Percentiles rank a stretch among this genome's conserved stretches.
These are phyloP conservation scores for Tipula vernalis DNA, from an alignment of 2,888 invertebrate genomes.

Conservation along the genomic window DNA sequence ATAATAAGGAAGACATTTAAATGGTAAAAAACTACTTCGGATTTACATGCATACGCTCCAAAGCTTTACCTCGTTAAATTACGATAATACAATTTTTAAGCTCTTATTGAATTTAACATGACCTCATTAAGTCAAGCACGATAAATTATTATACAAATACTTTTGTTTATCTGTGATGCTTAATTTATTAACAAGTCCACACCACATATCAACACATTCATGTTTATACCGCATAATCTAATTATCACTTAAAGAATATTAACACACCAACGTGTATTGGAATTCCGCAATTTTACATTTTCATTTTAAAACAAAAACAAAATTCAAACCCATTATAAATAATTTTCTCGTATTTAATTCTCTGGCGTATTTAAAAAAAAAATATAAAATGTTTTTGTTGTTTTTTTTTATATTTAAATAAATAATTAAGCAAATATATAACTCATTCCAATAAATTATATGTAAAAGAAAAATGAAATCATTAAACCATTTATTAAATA, in stretches of 20 bases:
- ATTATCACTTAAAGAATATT: not conserved
- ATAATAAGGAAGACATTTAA: too few species aligned
- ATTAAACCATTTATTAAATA: conserved; percentile 7
- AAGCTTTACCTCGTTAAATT: too few species aligned
- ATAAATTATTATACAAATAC: not conserved
- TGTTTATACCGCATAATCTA: not conserved
- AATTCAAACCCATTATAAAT: not conserved
- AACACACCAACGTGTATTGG: not conserved
- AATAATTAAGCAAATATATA: not conserved
- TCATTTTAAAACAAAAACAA: not conserved
- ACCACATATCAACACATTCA: not conserved
- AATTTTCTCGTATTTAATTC: not conserved
- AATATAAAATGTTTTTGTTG: not conserved
- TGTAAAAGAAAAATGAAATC: not conserved
- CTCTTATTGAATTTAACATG: too few species aligned
- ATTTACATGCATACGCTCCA: too few species aligned
- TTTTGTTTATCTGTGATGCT: not conserved
- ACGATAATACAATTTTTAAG: too few species aligned
- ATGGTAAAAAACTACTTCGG: too few species aligned
- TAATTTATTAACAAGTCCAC: not conserved
- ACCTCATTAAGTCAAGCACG: too few species aligned
- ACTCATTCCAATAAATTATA: not conserved
- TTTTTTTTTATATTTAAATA: not conserved
- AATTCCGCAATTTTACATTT: conserved; percentile 4
- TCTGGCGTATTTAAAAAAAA: not conserved